Percentiles rank a stretch among this genome's conserved stretches.
phyloP scores from a whole-genome alignment of 2,888 invertebrate species.

The Dinocampus coccinellae region DNA sequence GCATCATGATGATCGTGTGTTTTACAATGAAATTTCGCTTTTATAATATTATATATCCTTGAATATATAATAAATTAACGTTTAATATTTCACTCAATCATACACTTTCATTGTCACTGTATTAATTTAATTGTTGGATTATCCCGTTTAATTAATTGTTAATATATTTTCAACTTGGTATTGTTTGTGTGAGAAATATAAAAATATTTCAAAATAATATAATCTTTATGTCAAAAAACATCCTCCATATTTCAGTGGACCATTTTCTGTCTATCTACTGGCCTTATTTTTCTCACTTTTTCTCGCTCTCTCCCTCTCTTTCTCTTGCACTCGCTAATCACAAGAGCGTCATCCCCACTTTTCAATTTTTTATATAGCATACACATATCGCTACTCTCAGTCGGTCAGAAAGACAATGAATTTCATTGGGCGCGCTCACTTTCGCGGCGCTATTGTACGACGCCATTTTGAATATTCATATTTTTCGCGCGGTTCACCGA shows the following conservation, averaged over 20 bases:
- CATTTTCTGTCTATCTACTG: neutral
- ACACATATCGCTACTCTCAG: neutral
- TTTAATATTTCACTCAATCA: neutral
- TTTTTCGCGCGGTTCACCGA: neutral
- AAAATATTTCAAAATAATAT: neutral
- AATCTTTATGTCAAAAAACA: neutral
- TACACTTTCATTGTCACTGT: neutral
- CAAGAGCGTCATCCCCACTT: too few species aligned
- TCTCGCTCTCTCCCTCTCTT: too few species aligned
- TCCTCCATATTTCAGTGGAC: neutral
- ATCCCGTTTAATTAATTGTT: neutral
- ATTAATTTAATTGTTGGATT: neutral
- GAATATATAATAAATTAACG: neutral
- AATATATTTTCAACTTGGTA: neutral
- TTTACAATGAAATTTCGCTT: neutral
- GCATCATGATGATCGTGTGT: constrained; percentile 51
- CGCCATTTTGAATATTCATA: neutral
- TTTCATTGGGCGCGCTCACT: neutral
- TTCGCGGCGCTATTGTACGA: neutral
- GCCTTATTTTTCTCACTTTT: too few species aligned
- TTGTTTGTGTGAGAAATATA: neutral
- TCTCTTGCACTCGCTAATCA: too few species aligned
- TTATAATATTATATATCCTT: neutral
- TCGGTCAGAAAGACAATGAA: neutral
- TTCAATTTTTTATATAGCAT: neutral